These are phyloP conservation scores for Ivindomyrus marchei DNA, from an alignment of 2,113 vertebrate genomes.

Conservation along the genomic window DNA sequence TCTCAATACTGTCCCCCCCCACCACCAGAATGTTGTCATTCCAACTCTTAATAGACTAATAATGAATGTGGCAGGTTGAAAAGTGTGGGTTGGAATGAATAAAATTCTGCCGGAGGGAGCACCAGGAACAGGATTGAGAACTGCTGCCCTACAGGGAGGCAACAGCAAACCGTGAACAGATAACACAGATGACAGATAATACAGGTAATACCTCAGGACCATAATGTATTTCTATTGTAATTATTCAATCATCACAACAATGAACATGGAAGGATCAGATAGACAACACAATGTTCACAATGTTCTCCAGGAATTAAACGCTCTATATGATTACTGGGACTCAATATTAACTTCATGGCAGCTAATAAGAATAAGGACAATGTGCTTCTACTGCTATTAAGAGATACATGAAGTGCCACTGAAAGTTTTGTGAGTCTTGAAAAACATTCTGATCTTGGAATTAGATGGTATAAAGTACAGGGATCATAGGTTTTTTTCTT, in stretches of 20 bases:
- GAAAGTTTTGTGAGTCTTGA: neutral
- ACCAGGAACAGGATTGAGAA: neutral
- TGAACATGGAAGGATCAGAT: neutral
- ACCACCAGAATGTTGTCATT: neutral
- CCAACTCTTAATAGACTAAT: neutral
- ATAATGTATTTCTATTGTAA: neutral
- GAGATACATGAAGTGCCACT: neutral
- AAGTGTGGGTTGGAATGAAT: neutral
- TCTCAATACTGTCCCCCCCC: neutral
- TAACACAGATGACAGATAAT: neutral
- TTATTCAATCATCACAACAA: neutral
- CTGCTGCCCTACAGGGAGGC: neutral
- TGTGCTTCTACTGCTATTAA: neutral
- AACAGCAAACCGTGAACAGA: neutral
- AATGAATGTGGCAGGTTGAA: neutral
- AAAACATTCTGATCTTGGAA: neutral
- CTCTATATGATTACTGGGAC: neutral
- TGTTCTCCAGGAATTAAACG: neutral
- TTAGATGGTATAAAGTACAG: neutral
- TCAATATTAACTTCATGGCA: neutral
- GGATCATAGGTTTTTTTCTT: neutral
- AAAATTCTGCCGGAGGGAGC: neutral
- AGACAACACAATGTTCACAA: neutral
- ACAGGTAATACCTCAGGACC: neutral
- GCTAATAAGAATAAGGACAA: neutral